Percentiles rank a stretch among this genome's conserved stretches.
These are phyloP conservation scores for Carcina quercana DNA, from an alignment of 2,888 invertebrate genomes.

Conservation along the genomic window DNA sequence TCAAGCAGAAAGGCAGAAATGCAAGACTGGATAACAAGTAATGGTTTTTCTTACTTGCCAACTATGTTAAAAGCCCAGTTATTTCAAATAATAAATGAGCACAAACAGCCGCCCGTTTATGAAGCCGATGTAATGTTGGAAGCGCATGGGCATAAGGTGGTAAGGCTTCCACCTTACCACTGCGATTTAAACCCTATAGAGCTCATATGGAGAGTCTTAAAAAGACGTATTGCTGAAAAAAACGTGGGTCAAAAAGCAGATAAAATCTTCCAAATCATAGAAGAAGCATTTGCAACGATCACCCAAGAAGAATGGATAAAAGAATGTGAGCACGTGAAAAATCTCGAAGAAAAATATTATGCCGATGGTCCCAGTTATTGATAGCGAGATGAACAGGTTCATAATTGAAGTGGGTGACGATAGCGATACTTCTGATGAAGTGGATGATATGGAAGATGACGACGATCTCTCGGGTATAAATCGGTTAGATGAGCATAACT, in stretches of 20 bases:
- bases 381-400: too few species aligned
- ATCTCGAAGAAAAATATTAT: constrained; percentile 3
- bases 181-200: constrained; percentile 6
- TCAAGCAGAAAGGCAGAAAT: too few species aligned
- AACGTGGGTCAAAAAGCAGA: constrained; percentile 4
- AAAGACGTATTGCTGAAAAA: constrained; percentile 3
- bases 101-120: constrained; percentile 1
- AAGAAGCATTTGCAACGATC: constrained; percentile 4
- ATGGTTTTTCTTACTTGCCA: too few species aligned
- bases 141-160: constrained; percentile 2
- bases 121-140: constrained; percentile 2
- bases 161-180: constrained; percentile 6
- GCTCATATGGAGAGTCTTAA: constrained; percentile 4
- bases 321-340: constrained; percentile 2
- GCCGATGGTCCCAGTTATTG: too few species aligned
- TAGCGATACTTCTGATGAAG: too few species aligned
- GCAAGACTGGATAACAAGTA: too few species aligned
- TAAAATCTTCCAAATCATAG: not conserved
- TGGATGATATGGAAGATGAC: too few species aligned
- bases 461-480: too few species aligned
- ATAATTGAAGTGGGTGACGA: too few species aligned
- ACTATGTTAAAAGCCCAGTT: constrained; percentile 9
- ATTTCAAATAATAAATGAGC: constrained; percentile 4
- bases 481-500: too few species aligned
- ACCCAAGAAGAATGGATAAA: constrained; percentile 2